phyloP scores from a whole-genome alignment of 92 coral and sea anemone genomes.

The Zoanthus solanderi region DNA sequence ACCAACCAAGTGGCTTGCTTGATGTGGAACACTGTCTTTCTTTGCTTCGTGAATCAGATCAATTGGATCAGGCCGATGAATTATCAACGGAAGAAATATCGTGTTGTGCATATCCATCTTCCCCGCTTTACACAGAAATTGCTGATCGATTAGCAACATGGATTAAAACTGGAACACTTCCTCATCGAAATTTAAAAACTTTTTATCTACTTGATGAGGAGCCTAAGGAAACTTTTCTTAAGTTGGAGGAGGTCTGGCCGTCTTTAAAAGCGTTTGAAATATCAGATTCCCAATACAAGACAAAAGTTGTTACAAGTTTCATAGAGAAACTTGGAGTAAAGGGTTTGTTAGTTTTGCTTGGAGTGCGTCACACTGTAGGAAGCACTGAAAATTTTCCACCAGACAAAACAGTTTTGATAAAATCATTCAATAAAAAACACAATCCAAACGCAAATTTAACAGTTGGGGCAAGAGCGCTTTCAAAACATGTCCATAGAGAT shows the following conservation, averaged over 20 bases:
- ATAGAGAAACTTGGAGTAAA: conserved; percentile 62
- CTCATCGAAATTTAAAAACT: conserved; percentile 30
- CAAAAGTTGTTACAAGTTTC: conserved; percentile 11
- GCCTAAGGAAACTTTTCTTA: neutral
- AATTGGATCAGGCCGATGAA: neutral
- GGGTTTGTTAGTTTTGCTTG: conserved; percentile 79
- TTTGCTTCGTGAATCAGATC: conserved; percentile 12
- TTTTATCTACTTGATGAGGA: conserved; percentile 70
- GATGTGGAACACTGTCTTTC: conserved; percentile 20
- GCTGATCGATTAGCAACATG: conserved; percentile 66
- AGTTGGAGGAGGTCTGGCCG: conserved; percentile 36
- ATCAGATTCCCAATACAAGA: conserved; percentile 52
- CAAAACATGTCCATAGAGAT: conserved; percentile 94
- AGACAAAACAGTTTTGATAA: conserved; percentile 42
- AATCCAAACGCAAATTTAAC: conserved; percentile 76
- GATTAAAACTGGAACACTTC: conserved; percentile 65
- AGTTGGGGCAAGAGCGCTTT: conserved; percentile 94
- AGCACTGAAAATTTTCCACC: conserved; percentile 88
- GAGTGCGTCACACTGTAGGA: conserved; percentile 87
- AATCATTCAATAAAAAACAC: conserved; percentile 73
- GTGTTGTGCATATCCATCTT: conserved; percentile 47
- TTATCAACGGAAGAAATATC: neutral
- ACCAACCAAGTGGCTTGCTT: conserved; percentile 25
- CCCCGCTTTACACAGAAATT: conserved; percentile 77
- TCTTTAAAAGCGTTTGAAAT: conserved; percentile 43